A percentile compares a stretch with the other conserved stretches of the same genome.
Conservation (phyloP, 1,140 invertebrate genomes). For the Conopomorpha cramerella region DNA sequence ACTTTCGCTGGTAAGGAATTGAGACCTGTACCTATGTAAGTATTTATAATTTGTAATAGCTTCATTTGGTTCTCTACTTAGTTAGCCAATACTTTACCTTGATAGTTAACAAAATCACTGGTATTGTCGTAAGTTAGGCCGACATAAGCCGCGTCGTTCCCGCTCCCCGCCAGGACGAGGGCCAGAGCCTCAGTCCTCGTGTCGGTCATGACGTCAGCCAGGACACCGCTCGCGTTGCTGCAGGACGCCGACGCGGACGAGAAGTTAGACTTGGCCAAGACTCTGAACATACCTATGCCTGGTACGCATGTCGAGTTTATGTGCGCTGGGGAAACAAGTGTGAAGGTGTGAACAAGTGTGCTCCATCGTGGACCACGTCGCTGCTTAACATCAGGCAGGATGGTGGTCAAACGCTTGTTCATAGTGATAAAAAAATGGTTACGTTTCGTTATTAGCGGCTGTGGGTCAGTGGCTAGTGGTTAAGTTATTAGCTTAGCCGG, state of each 20-base stretch:
- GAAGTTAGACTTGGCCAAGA: conserved; percentile 60
- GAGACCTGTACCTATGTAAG: too few relatives aligned
- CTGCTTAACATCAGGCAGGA: too few relatives aligned
- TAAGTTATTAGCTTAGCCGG: too few relatives aligned
- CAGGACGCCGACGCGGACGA: conserved; percentile 58
- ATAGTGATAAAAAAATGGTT: too few relatives aligned
- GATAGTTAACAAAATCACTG: conserved; percentile 15
- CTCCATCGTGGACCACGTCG: too few relatives aligned
- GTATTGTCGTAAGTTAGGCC: conserved; percentile 48
- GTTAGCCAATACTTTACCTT: conserved; percentile 16
- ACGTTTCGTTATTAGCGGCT: neutral
- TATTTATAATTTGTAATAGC: too few relatives aligned
- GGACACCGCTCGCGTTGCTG: conserved; percentile 54
- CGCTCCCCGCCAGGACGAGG: conserved; percentile 28
- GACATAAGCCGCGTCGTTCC: conserved; percentile 50
- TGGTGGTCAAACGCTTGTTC: too few relatives aligned
- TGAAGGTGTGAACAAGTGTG: too few relatives aligned
- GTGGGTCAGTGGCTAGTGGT: neutral
- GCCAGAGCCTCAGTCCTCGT: conserved; percentile 62
- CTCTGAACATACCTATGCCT: conserved; percentile 63
- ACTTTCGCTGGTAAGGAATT: too few relatives aligned
- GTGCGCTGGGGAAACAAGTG: conserved; percentile 58
- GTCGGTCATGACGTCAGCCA: conserved; percentile 65
- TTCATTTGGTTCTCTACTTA: too few relatives aligned
- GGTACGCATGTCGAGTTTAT: conserved; percentile 61